A percentile compares a stretch with the other conserved stretches of the same genome.
phyloP scores from a whole-genome alignment of 2,888 invertebrate genomes.

The Synergus umbraculus region DNA sequence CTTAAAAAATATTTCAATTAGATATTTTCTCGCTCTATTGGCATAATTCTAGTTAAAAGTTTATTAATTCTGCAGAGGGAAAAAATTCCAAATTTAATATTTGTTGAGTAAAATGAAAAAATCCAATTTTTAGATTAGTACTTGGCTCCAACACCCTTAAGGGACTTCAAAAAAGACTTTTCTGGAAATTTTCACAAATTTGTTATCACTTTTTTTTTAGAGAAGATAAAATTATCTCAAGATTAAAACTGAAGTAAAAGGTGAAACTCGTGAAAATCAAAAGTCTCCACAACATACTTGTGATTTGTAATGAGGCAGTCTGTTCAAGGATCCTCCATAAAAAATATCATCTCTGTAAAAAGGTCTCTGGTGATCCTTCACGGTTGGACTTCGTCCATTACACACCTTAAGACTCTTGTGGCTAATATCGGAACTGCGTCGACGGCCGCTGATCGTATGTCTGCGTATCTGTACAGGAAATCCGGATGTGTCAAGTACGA shows the following conservation, averaged over 20 bases:
- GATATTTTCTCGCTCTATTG: too few relatives aligned
- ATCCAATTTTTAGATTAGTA: too few relatives aligned
- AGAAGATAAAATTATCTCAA: background rate
- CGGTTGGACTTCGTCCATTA: constrained; percentile 67
- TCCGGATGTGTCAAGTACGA: constrained; percentile 37
- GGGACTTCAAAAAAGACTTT: too few relatives aligned
- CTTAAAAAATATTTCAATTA: too few relatives aligned
- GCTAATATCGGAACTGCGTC: constrained; percentile 74
- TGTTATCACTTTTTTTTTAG: too few relatives aligned
- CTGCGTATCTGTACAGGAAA: constrained; percentile 72
- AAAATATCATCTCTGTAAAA: constrained; percentile 95
- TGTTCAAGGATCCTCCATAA: constrained; percentile 91
- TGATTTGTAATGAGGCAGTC: constrained; percentile 91
- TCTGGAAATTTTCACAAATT: too few relatives aligned
- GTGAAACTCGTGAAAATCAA: background rate
- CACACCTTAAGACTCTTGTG: constrained; percentile 68
- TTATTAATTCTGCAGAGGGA: too few relatives aligned
- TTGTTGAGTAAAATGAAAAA: too few relatives aligned
- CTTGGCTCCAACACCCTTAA: too few relatives aligned
- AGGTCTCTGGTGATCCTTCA: constrained; percentile 82
- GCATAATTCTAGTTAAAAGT: too few relatives aligned
- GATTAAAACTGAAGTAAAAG: background rate
- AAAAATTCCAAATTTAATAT: too few relatives aligned
- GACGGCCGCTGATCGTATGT: constrained; percentile 80
- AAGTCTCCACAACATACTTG: constrained; percentile 74